These are phyloP conservation scores for Lamellibrachia luymesi DNA, from an alignment of 1,140 invertebrate genomes.

Conservation along the genomic window DNA sequence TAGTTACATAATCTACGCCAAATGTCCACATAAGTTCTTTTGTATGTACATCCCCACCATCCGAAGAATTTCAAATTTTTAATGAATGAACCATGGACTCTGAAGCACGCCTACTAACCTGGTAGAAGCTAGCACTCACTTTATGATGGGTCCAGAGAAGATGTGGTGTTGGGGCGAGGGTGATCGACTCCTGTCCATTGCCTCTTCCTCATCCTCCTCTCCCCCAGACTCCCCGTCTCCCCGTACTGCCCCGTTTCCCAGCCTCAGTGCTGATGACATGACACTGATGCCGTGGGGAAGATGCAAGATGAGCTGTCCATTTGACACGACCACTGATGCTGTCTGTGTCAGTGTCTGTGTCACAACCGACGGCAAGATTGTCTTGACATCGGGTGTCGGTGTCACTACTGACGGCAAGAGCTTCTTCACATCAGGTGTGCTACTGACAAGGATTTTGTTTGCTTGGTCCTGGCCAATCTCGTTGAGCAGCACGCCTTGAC, in stretches of 20 bases:
- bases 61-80: background rate
- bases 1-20: no score
- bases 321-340: background rate
- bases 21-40: background rate
- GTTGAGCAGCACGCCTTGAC: background rate
- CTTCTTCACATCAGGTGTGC: background rate
- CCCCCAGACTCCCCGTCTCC: background rate
- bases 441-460: background rate
- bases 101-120: background rate
- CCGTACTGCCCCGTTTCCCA: background rate
- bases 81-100: background rate
- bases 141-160: constrained; percentile 20
- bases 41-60: background rate
- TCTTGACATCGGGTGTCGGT: background rate
- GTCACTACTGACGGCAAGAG: background rate
- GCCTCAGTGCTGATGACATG: background rate
- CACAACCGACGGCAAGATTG: background rate
- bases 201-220: constrained; percentile 12
- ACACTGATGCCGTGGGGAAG: background rate
- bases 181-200: constrained; percentile 18
- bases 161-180: constrained; percentile 12
- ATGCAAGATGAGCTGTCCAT: background rate
- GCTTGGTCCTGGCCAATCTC: background rate
- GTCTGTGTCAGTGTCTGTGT: background rate
- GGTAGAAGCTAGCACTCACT: background rate